Evolutionary conservation across 2,888 invertebrate species (phyloP), one percentile per base, ranked within the genome.

Genomic region (Trissonchulus sp.): DNA sequence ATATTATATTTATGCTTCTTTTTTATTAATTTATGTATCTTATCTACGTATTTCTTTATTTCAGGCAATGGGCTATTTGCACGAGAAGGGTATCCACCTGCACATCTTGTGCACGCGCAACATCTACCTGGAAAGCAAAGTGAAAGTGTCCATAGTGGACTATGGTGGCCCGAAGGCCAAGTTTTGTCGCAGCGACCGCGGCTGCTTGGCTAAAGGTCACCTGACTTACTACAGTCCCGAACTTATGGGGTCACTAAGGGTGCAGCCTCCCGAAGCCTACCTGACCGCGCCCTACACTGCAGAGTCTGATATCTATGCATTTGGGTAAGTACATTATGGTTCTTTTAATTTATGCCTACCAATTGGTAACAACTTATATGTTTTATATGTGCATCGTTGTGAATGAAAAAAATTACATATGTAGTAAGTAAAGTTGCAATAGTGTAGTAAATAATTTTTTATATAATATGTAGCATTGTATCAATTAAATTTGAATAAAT

Each of bases 51-150:
- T n/a, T n/a, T 48, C 48, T 15, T 1, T 18, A 8, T 68, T 73
- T 30, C 78, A 84, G 80, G 84, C 83, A 15, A 84, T 87, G 84
- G 86, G 87, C 15, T 87, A 87, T 79, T 81, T 87, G 1, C 87
- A 87, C 79, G 86, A 86, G 73, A 86, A 85, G 77, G 85, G 84
- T n/a, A 85, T 87, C 73, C 82, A 86, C 30, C 84, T 86, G 72
- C 80, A 82, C 31, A 83, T 83, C 72, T 82, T 87, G 60, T 86
- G 84, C 77, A 84, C 86, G 1, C 82, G 83, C 74, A 87, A 86
- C 77, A 83, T 87, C 36, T 86, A 85, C 77, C 80, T 87, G 68
- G 85, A 86, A 76, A 79, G 82, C 81, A 82, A 85, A 76, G 86
- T 86, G 35, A 86, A 86, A 79, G 80, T 86, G 31, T 85, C 84